Evolutionary conservation across 2,113 vertebrate genomes (phyloP).

Genomic region (Ciconia boyciana): DNA sequence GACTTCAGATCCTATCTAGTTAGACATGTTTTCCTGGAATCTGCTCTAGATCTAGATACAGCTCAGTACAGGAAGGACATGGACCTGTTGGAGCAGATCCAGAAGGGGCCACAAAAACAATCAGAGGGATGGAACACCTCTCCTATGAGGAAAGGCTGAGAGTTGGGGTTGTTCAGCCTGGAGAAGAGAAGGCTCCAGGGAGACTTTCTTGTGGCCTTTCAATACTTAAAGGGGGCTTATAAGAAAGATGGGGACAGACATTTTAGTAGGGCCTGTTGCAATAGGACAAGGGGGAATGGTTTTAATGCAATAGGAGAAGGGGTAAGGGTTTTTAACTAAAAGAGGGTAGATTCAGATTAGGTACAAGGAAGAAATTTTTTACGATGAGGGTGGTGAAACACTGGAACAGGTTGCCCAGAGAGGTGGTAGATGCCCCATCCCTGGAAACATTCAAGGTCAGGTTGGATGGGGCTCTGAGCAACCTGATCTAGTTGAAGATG

Average conservation of each 20-base stretch:
- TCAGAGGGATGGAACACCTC: neutral
- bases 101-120: neutral
- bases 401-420: neutral
- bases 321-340: neutral
- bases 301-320: neutral
- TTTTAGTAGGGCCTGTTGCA: neutral
- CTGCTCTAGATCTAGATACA: neutral
- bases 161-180: neutral
- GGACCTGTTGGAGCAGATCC: neutral
- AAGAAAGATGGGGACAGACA: neutral
- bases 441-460: neutral
- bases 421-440: neutral
- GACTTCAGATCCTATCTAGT: neutral
- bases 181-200: neutral
- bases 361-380: neutral
- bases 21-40: neutral
- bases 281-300: neutral
- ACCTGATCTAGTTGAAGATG: neutral
- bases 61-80: neutral
- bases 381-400: neutral
- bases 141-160: neutral
- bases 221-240: neutral
- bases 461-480: neutral
- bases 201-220: neutral
- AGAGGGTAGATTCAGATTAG: neutral